Base-by-base conservation (phyloP, 2,888 invertebrate species). In the Euzophera pinguis region DNA sequence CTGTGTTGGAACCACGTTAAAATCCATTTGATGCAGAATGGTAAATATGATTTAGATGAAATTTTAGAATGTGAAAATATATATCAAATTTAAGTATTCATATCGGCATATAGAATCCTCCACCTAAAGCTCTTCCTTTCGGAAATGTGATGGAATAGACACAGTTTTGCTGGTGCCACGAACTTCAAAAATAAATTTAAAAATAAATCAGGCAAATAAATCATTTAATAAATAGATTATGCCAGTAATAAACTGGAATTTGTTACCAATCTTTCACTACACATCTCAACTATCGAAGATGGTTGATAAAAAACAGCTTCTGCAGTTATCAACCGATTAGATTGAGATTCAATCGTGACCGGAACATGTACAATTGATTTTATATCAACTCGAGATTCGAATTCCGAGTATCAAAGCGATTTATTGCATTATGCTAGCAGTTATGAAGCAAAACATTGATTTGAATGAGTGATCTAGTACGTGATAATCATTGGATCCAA, bases 311-410 rank as follows among this genome's bases (percentile, higher is more conserved):
- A 35, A 34, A 17, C 17, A 12, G 51, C 43, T 50, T 50, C 42
- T 34, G 51, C 22, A 51, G 37, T 43, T 43, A 51, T 51, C 42
- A 43, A 35, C 41, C 37, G 51, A 43, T 43, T 39, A 29, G 32
- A 48, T 38, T 38, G 49, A 50, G 49, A 29, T 50, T 5, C 22
- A 50, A 39, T 50, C 49, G 39, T 50, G 49, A 39, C 49, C 49
- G 49, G 49, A 50, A 50, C 49, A 32, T 41, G 39, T 39, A 50
- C 39, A 39, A 50, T 39, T 39, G 49, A 49, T 50, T 39, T 47
- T 27, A 37, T 48, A 48, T 37, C 37, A 9, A 12, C 13, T 38
- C 22, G 10, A 27, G 48, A 27, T 27, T 39, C 27, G 48, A 39
- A 48, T 48, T 37, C 6, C 22, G 37, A 37, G 38, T 49, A 27